Evolutionary conservation across 2,797 vertebrate species (phyloP), one percentile per base, ranked within the genome.

Genomic region (Macropodus opercularis): DNA sequence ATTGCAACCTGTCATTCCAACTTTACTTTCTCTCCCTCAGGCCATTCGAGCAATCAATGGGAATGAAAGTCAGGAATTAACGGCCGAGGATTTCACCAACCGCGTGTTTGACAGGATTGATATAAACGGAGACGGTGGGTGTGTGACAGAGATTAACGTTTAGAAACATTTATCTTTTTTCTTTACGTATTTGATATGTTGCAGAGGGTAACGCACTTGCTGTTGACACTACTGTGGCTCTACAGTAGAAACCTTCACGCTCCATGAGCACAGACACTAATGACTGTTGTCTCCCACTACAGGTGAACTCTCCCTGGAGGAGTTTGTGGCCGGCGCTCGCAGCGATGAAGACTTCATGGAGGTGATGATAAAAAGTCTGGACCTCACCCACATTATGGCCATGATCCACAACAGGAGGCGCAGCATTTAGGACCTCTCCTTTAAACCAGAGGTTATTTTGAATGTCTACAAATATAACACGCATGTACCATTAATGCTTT

Each of bases 281-380:
- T n/a, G 12, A 31, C 12, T 3, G 4, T 34, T 34, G 11, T 36
- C 27, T 34, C 26, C 19, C 34, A 17, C 17, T 8, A 47, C 83
- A 96, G 95, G 94, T 17, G 94, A 96, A 69, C 93, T 96, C 8
- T 96, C 95, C 8, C 71, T 96, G 84, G 94, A 95, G 13, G 95
- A 96, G 86, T 96, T 96, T 72, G 93, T 96, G 69, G 94, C 92
- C 6, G 95, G 95, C 0, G 94, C 94, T 10, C 93, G 92, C 32
- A 93, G 81, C 18, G 95, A 97, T 1, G 85, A 92, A 0, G 94
- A 95, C 21, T 97, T 96, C 87, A 95, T 94, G 94, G 94, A 94
- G 54, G 93, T 97, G 79, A 95, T 96, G 95, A 93, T 96, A 87
- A 97, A 95, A 63, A 96, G 93, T 57, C 77, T 96, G 82, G 95